These are phyloP conservation scores for Reinhardtius hippoglossoides DNA, from an alignment of 2,113 vertebrate species.

Conservation along the genomic window DNA sequence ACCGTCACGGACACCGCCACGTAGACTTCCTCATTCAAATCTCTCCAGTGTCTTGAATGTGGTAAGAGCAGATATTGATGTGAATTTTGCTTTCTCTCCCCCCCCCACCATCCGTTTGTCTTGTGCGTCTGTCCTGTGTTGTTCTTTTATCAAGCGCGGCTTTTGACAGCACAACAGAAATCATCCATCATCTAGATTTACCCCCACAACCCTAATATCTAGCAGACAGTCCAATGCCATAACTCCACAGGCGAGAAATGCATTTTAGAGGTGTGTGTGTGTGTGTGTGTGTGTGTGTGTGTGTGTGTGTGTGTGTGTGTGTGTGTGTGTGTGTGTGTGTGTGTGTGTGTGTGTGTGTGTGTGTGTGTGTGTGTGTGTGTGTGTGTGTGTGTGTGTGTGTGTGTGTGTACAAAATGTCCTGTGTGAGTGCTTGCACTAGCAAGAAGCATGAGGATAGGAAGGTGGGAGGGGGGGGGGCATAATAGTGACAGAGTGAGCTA, in stretches of 20 bases:
- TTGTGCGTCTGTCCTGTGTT: constrained; percentile 46
- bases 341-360: constrained; percentile 7
- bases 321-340: too few relatives aligned
- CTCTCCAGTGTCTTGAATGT: constrained; percentile 11
- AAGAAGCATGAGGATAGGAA: constrained; percentile 30
- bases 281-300: neutral
- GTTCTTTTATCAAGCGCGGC: constrained; percentile 70
- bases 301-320: neutral
- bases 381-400: neutral
- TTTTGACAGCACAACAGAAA: constrained; percentile 71
- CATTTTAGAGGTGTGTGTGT: constrained; percentile 45
- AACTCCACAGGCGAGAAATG: constrained; percentile 71
- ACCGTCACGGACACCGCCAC: neutral
- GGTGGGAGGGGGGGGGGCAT: constrained; percentile 15
- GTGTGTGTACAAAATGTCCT: constrained; percentile 25
- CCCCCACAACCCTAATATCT: constrained; percentile 70
- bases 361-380: constrained; percentile 26
- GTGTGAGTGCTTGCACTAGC: constrained; percentile 20
- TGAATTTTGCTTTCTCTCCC: constrained; percentile 35
- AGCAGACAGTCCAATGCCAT: constrained; percentile 73
- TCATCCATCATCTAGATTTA: constrained; percentile 78
- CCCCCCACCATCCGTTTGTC: constrained; percentile 43
- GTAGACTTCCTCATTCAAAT: constrained; percentile 20
- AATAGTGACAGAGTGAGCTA: constrained; percentile 72
- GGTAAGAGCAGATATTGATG: constrained; percentile 51